phyloP scores from a whole-genome alignment of 2,888 invertebrate genomes.

The Zaprionus bogoriensis region DNA sequence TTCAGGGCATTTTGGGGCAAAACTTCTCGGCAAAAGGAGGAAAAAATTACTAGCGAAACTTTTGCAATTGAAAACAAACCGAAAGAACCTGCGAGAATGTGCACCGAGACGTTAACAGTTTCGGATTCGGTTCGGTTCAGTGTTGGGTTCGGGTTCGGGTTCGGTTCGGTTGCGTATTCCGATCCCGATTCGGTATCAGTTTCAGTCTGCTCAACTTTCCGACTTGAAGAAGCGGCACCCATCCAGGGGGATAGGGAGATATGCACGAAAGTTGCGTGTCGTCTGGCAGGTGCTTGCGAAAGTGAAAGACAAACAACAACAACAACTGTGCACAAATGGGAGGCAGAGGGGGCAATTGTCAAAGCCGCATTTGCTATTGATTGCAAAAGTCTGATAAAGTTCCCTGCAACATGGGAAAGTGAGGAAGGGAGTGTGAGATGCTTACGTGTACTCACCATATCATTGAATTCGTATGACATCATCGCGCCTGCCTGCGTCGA shows the following conservation, averaged over 20 bases:
- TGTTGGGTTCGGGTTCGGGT: neutral
- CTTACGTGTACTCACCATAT: neutral
- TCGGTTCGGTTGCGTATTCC: neutral
- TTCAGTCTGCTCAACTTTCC: constrained; percentile 26
- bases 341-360: constrained; percentile 31
- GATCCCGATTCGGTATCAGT: neutral
- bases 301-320: too few relatives aligned
- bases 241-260: too few relatives aligned
- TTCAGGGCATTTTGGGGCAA: neutral
- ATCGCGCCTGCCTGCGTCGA: constrained; percentile 20
- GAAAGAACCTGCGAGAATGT: constrained; percentile 36
- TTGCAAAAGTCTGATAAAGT: constrained; percentile 27
- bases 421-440: too few relatives aligned
- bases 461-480: constrained; percentile 19
- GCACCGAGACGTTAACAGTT: constrained; percentile 53
- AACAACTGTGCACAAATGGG: too few relatives aligned
- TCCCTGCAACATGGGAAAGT: neutral
- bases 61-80: constrained; percentile 67
- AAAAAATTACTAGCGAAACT: constrained; percentile 49
- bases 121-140: constrained; percentile 35
- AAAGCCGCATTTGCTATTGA: constrained; percentile 60
- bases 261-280: too few relatives aligned
- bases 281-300: constrained; percentile 8
- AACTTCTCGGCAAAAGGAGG: constrained; percentile 16
- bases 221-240: too few relatives aligned